Base-by-base conservation (phyloP, 2,888 invertebrate species). In the Erebia epiphron region DNA sequence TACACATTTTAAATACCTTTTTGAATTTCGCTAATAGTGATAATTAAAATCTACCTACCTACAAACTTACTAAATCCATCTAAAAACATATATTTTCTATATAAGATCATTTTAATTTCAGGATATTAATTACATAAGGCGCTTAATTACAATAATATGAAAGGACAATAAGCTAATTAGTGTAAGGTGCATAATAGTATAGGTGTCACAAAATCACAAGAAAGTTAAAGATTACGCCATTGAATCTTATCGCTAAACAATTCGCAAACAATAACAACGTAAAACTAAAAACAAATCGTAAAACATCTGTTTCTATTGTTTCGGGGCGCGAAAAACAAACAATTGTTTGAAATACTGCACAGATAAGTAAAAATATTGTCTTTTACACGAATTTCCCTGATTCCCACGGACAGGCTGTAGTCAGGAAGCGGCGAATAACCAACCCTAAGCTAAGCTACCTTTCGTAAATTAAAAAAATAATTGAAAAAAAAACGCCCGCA, bases 401-500 rank as follows among this genome's bases (percentile, higher is more conserved):
- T 85, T 86, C 86, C 84, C 85, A 85, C 86, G 85, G 74, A 75
- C 46, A 13, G 21, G 21, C 7, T 13, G 7, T 77, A 74, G 82
- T 77, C 86, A 85, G 86, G 86, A 86, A 85, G 81, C 79, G 69
- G 71, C 52, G 57, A 60, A 70, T 71, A 74, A 75, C 75, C 74
- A 77, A 76, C 77, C 79, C 81, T 80, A 78, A 77, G 77, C 81
- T 79, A 77, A 77, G 76, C 79, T 78, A 80, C 79, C 81, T 79
- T 76, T 74, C 77, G 77, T 76, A 76, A 78, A 75, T 77, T 71
- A 18, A 49, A 62, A 62, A 60, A 60, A 43, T 46, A 18, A 43
- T 66, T 10, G 18, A 77, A 87, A 84, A 80, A 85, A 84, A 82
- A 79, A 77, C 83, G 82, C 91, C 89, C 89, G 88, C 91, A 90